A percentile compares a stretch with the other conserved stretches of the same genome.
These are phyloP conservation scores for Orius laevigatus DNA, from an alignment of 1,140 invertebrate genomes.

Conservation along the genomic window DNA sequence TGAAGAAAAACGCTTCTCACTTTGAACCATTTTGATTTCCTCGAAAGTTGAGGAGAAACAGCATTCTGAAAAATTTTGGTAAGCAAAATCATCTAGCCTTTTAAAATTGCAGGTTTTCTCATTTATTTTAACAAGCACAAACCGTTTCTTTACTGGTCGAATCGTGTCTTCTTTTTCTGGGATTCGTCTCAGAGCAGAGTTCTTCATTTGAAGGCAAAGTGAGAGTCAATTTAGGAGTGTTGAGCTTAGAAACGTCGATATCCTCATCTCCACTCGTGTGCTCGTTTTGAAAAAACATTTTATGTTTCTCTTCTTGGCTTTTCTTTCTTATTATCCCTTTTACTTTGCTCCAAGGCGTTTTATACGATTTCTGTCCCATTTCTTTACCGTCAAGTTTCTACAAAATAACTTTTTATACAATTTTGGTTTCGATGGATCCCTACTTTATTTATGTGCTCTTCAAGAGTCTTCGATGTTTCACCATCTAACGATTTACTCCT, in stretches of 20 bases:
- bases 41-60: slow-evolving; percentile 24
- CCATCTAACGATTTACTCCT: slow-evolving; percentile 26
- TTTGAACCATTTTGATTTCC: slow-evolving; percentile 46
- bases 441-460: slow-evolving; percentile 10
- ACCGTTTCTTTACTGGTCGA: too few relatives aligned
- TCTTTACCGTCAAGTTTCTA: neutral
- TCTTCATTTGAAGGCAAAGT: slow-evolving; percentile 41
- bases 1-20: slow-evolving; percentile 52
- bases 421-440: too few relatives aligned
- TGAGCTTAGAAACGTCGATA: slow-evolving; percentile 5
- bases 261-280: neutral
- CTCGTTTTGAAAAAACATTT: neutral
- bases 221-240: slow-evolving; percentile 33
- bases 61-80: slow-evolving; percentile 15
- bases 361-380: slow-evolving; percentile 20
- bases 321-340: slow-evolving; percentile 53
- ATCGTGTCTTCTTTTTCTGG: too few relatives aligned
- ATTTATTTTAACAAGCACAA: too few relatives aligned
- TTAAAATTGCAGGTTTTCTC: too few relatives aligned
- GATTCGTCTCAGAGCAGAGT: slow-evolving; percentile 22
- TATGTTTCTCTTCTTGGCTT: slow-evolving; percentile 27
- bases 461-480: slow-evolving; percentile 17
- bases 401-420: neutral
- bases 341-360: slow-evolving; percentile 51
- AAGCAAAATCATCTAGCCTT: too few relatives aligned